Evolutionary conservation across 1,140 invertebrate genomes (phyloP).

Genomic region (Drosophila pandora): DNA sequence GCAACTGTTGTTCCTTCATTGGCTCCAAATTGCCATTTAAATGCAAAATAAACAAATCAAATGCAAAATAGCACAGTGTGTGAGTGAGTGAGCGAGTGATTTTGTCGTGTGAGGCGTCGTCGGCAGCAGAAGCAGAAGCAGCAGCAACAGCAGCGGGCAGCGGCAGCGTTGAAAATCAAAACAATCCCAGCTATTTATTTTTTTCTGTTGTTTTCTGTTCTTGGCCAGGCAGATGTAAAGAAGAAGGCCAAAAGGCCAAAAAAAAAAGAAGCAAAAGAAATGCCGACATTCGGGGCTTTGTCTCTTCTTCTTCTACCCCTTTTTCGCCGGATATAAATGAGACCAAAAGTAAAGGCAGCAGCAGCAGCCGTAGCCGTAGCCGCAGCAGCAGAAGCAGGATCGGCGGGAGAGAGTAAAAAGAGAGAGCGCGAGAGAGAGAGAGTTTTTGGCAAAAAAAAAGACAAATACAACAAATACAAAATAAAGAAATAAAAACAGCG

Average conservation of each 20-base stretch:
- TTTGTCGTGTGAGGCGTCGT: neutral
- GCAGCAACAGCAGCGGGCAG: neutral
- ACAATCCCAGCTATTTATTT: neutral
- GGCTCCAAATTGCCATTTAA: neutral
- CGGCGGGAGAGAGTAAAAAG: neutral
- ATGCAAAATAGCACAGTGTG: neutral
- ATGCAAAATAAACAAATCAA: neutral
- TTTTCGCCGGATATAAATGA: slow-evolving; percentile 5
- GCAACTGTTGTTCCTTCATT: neutral
- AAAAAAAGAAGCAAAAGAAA: neutral
- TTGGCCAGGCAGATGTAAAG: too few relatives aligned
- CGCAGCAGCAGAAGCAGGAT: slow-evolving; percentile 1
- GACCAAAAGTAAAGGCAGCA: neutral
- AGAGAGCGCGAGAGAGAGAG: slow-evolving; percentile 2
- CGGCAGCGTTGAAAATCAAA: neutral
- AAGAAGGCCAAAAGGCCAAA: neutral
- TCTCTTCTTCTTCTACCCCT: neutral
- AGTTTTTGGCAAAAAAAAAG: neutral
- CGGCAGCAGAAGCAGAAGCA: neutral
- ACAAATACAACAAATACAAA: slow-evolving; percentile 1
- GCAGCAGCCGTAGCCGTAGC: neutral
- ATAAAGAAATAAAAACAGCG: too few relatives aligned
- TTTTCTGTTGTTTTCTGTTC: neutral
- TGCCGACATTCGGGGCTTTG: neutral
- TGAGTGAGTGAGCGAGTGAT: slow-evolving; percentile 2